Conservation (phyloP, 2,888 invertebrate genomes). For the Stenodera caucasica region DNA sequence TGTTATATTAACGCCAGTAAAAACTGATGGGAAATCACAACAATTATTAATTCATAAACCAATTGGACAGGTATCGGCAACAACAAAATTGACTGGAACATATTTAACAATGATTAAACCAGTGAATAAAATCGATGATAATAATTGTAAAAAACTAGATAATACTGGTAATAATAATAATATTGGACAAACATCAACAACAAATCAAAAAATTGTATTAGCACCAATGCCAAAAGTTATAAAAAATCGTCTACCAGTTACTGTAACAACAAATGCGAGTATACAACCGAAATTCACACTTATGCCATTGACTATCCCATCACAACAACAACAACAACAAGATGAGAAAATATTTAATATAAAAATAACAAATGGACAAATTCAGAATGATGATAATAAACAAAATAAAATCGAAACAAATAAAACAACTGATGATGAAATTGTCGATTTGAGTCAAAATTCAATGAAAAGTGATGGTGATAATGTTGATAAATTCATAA, state of each 20-base stretch:
- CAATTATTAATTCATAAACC: slow-evolving; percentile 63
- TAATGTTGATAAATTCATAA: slow-evolving; percentile 49
- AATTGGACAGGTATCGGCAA: slow-evolving; percentile 58
- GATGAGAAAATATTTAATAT: slow-evolving; percentile 66
- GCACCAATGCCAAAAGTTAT: slow-evolving; percentile 64
- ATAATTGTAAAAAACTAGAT: slow-evolving; percentile 49
- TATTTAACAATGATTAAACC: slow-evolving; percentile 63
- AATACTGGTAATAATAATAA: slow-evolving; percentile 21
- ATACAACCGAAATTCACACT: slow-evolving; percentile 53
- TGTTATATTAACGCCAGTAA: slow-evolving; percentile 43
- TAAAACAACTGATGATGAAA: slow-evolving; percentile 53
- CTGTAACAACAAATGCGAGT: slow-evolving; percentile 60
- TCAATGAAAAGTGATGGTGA: slow-evolving; percentile 40
- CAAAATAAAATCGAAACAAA: slow-evolving; percentile 16
- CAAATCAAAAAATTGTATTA: slow-evolving; percentile 60
- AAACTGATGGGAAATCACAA: slow-evolving; percentile 48
- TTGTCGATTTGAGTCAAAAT: slow-evolving; percentile 54
- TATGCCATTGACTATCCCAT: slow-evolving; percentile 49
- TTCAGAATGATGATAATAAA: slow-evolving; percentile 31
- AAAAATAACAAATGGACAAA: slow-evolving; percentile 61
- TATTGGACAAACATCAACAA: slow-evolving; percentile 6
- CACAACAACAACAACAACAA: slow-evolving; percentile 40
- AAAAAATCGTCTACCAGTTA: slow-evolving; percentile 60
- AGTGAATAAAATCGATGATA: slow-evolving; percentile 52
- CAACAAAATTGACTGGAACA: slow-evolving; percentile 59